These are phyloP conservation scores for Fukomys damarensis DNA, from an alignment of 2,113 vertebrate species.

Conservation along the genomic window DNA sequence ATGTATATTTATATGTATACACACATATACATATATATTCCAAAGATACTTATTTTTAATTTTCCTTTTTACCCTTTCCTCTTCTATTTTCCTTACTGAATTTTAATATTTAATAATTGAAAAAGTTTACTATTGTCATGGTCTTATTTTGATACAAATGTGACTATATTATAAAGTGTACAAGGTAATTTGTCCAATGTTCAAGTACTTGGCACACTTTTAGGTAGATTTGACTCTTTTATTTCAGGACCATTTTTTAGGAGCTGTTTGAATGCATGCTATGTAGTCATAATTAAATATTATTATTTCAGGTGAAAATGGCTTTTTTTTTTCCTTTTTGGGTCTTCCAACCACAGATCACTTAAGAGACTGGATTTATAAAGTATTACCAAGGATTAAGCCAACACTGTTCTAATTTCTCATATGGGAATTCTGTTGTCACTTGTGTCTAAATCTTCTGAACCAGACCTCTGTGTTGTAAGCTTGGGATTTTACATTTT, in stretches of 20 bases:
- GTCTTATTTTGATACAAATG: background rate
- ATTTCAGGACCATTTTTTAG: background rate
- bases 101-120: background rate
- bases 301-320: background rate
- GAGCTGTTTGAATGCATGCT: background rate
- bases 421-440: background rate
- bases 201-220: background rate
- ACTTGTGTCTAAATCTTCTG: background rate
- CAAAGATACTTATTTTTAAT: background rate
- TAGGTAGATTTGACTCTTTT: background rate
- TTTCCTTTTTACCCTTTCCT: background rate
- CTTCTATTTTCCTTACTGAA: background rate
- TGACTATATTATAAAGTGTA: background rate
- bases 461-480: background rate
- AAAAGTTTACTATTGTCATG: background rate
- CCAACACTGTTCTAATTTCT: background rate
- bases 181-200: background rate
- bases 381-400: background rate
- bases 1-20: background rate
- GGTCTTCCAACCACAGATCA: background rate
- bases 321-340: background rate
- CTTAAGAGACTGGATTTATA: background rate
- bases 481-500: background rate
- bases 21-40: too few relatives aligned
- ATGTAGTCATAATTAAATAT: background rate